A percentile compares a stretch with the other conserved stretches of the same genome.
These are phyloP conservation scores for Xyrauchen texanus DNA, from an alignment of 2,113 vertebrate species.

Conservation along the genomic window DNA sequence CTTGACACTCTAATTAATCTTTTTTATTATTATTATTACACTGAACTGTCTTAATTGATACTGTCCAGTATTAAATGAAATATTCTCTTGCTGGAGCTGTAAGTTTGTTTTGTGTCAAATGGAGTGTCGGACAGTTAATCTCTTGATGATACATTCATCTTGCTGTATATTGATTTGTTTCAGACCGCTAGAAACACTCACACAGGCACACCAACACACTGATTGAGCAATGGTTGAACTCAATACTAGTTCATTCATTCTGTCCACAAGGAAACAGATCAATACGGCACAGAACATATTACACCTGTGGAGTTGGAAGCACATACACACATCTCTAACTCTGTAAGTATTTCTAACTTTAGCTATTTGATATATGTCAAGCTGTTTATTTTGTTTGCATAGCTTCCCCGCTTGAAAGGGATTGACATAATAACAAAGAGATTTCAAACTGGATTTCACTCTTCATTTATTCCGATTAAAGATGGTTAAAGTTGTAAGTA, in stretches of 20 bases:
- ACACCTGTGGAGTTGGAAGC: not conserved
- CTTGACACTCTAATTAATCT: too few species aligned
- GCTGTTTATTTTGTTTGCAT: too few species aligned
- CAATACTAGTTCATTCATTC: conserved; percentile 16
- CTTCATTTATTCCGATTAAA: too few species aligned
- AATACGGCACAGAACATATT: conserved; percentile 24
- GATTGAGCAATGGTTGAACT: conserved; percentile 29
- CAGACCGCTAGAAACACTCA: conserved; percentile 5
- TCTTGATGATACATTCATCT: conserved; percentile 16
- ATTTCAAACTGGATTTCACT: too few species aligned
- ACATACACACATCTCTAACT: not conserved
- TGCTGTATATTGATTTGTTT: conserved; percentile 31
- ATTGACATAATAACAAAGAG: too few species aligned
- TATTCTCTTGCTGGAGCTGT: not conserved
- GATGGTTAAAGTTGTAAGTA: too few species aligned
- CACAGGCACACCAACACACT: not conserved
- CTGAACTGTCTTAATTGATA: too few species aligned
- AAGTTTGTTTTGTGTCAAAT: conserved; percentile 32
- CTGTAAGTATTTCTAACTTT: too few species aligned
- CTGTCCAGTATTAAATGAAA: too few species aligned
- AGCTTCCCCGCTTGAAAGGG: too few species aligned
- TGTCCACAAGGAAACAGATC: conserved; percentile 28
- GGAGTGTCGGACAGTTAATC: conserved; percentile 14
- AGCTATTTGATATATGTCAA: too few species aligned
- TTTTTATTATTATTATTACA: too few species aligned